Percentiles rank a stretch among this genome's conserved stretches.
These are phyloP conservation scores for Hydroisotoma schaefferi DNA, from an alignment of 2,888 invertebrate species.

Conservation along the genomic window DNA sequence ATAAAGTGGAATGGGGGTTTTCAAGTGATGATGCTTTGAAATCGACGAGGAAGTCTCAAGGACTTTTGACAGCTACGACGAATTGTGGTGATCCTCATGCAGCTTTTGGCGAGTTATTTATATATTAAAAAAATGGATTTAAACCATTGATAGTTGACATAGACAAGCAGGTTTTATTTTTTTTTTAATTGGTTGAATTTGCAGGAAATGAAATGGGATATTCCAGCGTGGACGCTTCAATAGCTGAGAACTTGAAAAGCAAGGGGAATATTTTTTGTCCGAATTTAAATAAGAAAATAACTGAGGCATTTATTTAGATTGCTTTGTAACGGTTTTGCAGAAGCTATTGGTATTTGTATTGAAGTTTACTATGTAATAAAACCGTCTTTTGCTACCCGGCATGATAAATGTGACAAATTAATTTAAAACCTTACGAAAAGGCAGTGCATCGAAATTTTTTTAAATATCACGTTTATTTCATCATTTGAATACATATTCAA, in stretches of 20 bases:
- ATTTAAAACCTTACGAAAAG: no score
- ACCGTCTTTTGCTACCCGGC: no score
- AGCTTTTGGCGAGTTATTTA: slow-evolving; percentile 19
- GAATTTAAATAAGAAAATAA: slow-evolving; percentile 24
- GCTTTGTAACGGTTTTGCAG: no score
- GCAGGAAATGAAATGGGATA: slow-evolving; percentile 36
- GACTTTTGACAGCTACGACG: slow-evolving; percentile 23
- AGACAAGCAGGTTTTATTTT: no score
- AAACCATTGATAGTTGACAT: neutral
- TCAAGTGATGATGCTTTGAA: slow-evolving; percentile 32
- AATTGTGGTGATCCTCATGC: slow-evolving; percentile 36
- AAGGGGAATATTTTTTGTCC: slow-evolving; percentile 36
- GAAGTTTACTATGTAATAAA: no score
- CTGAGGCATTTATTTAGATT: slow-evolving; percentile 18
- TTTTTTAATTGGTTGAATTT: neutral
- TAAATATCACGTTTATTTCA: no score
- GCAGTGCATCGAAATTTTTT: no score
- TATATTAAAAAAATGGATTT: neutral
- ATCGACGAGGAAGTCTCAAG: slow-evolving; percentile 17
- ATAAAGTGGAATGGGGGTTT: slow-evolving; percentile 16
- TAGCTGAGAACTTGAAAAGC: slow-evolving; percentile 26
- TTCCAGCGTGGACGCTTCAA: slow-evolving; percentile 27
- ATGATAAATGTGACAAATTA: no score
- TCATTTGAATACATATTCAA: no score
- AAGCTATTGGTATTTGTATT: no score